Percentiles rank a stretch among this genome's conserved stretches.
phyloP scores from a whole-genome alignment of 2,888 invertebrate genomes.

The Diaphora mendica region DNA sequence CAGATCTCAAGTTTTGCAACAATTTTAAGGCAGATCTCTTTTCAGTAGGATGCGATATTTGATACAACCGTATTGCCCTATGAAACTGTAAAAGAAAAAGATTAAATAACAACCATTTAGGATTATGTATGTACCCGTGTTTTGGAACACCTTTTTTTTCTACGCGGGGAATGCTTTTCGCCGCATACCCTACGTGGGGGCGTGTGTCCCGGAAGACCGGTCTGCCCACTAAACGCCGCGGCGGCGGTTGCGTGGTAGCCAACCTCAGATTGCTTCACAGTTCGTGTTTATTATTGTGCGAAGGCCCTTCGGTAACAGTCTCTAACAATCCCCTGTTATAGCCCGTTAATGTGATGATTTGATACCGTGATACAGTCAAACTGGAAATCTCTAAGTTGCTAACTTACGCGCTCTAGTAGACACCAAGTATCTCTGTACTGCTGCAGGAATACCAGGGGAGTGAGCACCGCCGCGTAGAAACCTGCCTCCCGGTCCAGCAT shows the following conservation, averaged over 20 bases:
- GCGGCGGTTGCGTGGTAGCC: too few relatives aligned
- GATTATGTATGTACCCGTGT: neutral
- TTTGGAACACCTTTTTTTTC: too few relatives aligned
- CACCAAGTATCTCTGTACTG: conserved; percentile 78
- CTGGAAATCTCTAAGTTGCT: neutral
- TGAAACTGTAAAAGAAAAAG: conserved; percentile 67
- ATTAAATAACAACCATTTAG: neutral
- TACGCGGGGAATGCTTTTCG: too few relatives aligned
- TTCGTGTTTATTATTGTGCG: too few relatives aligned
- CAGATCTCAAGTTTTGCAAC: conserved; percentile 72
- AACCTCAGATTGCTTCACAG: too few relatives aligned
- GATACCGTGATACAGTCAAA: neutral
- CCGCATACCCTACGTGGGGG: too few relatives aligned
- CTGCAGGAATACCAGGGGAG: conserved; percentile 73
- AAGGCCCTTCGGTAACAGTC: too few relatives aligned
- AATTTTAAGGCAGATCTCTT: conserved; percentile 74
- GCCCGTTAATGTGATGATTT: too few relatives aligned
- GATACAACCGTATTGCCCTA: conserved; percentile 73
- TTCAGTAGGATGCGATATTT: conserved; percentile 75
- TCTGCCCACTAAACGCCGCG: too few relatives aligned
- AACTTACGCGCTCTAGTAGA: conserved; percentile 71
- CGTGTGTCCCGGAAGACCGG: too few relatives aligned
- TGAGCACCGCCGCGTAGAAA: conserved; percentile 72
- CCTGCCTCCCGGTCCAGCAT: conserved; percentile 72
- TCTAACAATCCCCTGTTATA: too few relatives aligned